Evolutionary conservation across 2,888 invertebrate species (phyloP), one percentile per base, ranked within the genome.

Genomic region (Hemithea aestivaria): DNA sequence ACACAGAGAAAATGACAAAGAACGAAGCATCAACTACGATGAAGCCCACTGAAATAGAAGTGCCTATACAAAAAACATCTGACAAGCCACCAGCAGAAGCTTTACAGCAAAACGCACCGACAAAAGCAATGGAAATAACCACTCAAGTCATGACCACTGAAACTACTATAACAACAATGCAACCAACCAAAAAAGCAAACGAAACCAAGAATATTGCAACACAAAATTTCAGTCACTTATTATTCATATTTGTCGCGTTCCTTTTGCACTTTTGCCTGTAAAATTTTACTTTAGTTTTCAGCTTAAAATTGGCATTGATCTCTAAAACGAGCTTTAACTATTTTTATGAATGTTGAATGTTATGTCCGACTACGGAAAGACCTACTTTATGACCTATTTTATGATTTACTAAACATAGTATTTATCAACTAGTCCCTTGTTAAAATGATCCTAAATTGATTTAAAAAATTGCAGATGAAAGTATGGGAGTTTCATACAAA

Each of bases 81-180:
- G 66, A 68, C 30, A 54, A 61, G 28, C 79, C 79, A 1, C 66
- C 81, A 8, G 73, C 77, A 10, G 76, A 75, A 53, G 71, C 79
- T 5, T 47, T 79, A 5, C 80, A 78, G 45, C 73, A 79, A 49
- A 71, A 67, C 38, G 64, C 56, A 29, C 61, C 71, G 1, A 47
- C 44, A 38, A 72, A 69, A 56, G 35, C 56, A 6, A 66, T 61
- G 10, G 58, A 64, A 33, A 37, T 50, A 25, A 61, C 56, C 2
- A 61, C 50, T 2, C 58, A 54, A 27, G 49, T 55, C 10, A 56
- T 51, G 9, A 35, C 7, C 28, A 45, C 41, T 7, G 40, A 37
- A 9, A 39, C 27, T 11, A 41, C 40, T 7, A 32, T 38, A 7
- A 16, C 25, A 20, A 44, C 51, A 29, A 51, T 53, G 8, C 43